A percentile compares a stretch with the other conserved stretches of the same genome.
phyloP scores from a whole-genome alignment of 2,888 invertebrate species.

The Onchidella celtica region DNA sequence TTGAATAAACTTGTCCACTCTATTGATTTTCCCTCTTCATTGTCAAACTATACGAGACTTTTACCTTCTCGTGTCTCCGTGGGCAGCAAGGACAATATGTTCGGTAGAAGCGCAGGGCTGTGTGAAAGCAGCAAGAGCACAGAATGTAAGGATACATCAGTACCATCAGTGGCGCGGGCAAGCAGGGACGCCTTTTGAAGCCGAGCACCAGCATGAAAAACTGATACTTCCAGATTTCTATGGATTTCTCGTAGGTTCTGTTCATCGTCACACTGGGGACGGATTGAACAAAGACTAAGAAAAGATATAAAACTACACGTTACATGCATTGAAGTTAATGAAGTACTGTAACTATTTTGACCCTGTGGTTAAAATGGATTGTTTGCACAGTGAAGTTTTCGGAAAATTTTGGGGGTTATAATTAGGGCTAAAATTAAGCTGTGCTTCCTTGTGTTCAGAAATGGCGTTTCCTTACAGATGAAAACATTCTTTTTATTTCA shows the following conservation, averaged over 20 bases:
- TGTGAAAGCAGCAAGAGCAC: background rate
- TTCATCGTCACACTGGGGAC: slow-evolving; percentile 79
- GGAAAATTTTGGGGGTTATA: no score
- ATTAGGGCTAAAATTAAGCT: no score
- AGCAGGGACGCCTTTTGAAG: slow-evolving; percentile 89
- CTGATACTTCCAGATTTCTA: slow-evolving; percentile 99
- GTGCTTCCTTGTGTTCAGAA: no score
- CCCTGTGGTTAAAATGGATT: no score
- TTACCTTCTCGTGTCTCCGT: background rate
- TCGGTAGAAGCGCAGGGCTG: background rate
- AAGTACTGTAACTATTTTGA: no score
- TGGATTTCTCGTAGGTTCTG: slow-evolving; percentile 94
- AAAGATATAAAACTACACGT: background rate
- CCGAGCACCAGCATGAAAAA: slow-evolving; percentile 95
- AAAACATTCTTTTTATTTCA: no score
- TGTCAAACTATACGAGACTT: no score
- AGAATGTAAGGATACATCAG: slow-evolving; percentile 21
- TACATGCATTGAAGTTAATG: no score
- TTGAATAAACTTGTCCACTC: no score
- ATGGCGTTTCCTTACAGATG: no score
- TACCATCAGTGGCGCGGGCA: slow-evolving; percentile 29
- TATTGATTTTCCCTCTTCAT: no score
- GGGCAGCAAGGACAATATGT: slow-evolving; percentile 10
- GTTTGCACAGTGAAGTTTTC: no score
- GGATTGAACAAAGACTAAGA: background rate